Evolutionary conservation across 2,797 vertebrate species (phyloP), one percentile per base, ranked within the genome.

Genomic region (Sciurus vulgaris): DNA sequence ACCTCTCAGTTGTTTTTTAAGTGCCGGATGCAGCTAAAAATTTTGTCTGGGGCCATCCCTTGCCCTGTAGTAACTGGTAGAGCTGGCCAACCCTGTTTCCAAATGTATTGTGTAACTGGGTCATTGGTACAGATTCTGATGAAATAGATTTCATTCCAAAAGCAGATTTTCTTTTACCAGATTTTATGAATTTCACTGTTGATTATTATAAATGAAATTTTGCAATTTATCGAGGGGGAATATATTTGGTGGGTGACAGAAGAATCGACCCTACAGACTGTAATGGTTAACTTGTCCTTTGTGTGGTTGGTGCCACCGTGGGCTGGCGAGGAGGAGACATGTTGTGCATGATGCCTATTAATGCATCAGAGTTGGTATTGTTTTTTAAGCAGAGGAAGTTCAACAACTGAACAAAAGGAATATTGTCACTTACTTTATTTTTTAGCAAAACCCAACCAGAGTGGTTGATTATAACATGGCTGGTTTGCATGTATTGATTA

Each of bases 371-470:
- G 92, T 83, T 70, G 47, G 38, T 86, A 47, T 95, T 77, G 94
- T 59, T 84, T 89, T 82, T 90, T 73, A 88, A 84, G 65, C 78
- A 95, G 56, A 10, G 8, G 9, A 63, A 91, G 59, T 88, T 86
- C 74, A 94, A 51, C 96, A 96, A 79, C 33, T 26, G 30, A 95
- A 86, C 65, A 47, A 76, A 94, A 88, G 74, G 22, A 67, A 91
- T 82, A 38, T 67, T 89, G 28, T 84, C 17, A 70, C 41, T 96
- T 83, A 44, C 56, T 84, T 85, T 81, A 28, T 82, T 70, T 94
- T 96, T 89, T 93, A 63, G 56, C 67, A 78, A 92, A 96, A 56
- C 70, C 54, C 90, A 96, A 93, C n/a, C n/a, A 94, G 41, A 74
- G n/a, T 69, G 47, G 44, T 87, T 78, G 12, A 51, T 79, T 88